Evolutionary conservation across 2,797 vertebrate genomes (phyloP).

Genomic region (Siniperca scherzeri): DNA sequence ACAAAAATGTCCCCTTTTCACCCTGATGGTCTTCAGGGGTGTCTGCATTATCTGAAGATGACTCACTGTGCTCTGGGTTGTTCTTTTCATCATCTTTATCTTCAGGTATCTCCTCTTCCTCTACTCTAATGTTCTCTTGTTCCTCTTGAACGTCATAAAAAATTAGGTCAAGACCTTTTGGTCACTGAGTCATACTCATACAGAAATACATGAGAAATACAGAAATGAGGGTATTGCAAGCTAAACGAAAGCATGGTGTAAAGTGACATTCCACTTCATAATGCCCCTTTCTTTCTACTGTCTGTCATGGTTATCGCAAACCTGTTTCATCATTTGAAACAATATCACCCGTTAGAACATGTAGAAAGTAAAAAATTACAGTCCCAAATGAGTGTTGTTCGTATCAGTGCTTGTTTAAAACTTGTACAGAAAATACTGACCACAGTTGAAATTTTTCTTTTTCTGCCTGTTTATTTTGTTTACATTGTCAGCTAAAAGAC

Average conservation of each 20-base stretch:
- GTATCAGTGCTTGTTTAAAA: too few species aligned
- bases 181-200: not conserved
- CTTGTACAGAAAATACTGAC: too few species aligned
- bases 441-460: too few species aligned
- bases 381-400: too few species aligned
- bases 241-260: not conserved
- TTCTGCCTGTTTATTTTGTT: too few species aligned
- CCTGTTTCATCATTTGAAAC: too few species aligned
- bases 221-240: not conserved
- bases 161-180: slow-evolving; percentile 29
- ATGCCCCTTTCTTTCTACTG: not conserved
- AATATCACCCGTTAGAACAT: too few species aligned
- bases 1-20: slow-evolving; percentile 45
- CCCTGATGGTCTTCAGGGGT: slow-evolving; percentile 25
- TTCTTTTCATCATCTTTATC: slow-evolving; percentile 55
- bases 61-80: slow-evolving; percentile 29
- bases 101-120: slow-evolving; percentile 33
- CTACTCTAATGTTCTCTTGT: slow-evolving; percentile 18
- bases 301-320: too few species aligned
- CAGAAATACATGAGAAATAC: too few species aligned
- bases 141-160: slow-evolving; percentile 41
- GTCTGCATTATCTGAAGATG: slow-evolving; percentile 38
- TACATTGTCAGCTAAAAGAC: too few species aligned
- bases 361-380: too few species aligned
- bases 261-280: not conserved